Percentiles rank a stretch among this genome's conserved stretches.
phyloP scores from a whole-genome alignment of 2,113 vertebrate genomes.

The Chamaea fasciata region DNA sequence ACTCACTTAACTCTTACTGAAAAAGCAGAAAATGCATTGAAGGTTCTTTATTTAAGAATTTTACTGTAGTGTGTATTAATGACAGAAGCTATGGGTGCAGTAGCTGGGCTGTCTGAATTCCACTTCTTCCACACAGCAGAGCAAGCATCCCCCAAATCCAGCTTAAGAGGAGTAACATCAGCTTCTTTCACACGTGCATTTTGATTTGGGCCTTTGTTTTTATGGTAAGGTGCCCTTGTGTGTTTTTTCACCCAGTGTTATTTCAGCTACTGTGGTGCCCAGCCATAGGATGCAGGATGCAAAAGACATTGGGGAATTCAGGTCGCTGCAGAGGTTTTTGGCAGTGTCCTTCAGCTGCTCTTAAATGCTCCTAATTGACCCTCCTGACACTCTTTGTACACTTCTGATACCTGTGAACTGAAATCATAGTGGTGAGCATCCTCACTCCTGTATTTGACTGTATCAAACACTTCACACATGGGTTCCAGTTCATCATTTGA shows the following conservation, averaged over 20 bases:
- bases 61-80: not conserved
- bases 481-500: not conserved
- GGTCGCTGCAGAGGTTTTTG: not conserved
- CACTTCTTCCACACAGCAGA: not conserved
- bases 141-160: not conserved
- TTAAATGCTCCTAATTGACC: not conserved
- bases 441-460: not conserved
- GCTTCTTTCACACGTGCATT: rapidly evolving
- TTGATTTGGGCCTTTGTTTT: not conserved
- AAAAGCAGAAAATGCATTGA: not conserved
- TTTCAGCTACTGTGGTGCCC: not conserved
- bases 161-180: not conserved
- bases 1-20: not conserved
- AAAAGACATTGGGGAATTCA: not conserved
- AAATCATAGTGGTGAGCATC: not conserved
- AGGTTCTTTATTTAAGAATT: not conserved
- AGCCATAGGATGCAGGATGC: not conserved
- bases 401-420: not conserved
- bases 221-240: not conserved
- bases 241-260: not conserved
- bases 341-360: not conserved
- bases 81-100: not conserved
- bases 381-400: not conserved
- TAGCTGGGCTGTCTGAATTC: not conserved
- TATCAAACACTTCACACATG: not conserved